phyloP scores from a whole-genome alignment of 2,113 vertebrate genomes.

The Myotis lucifugus region DNA sequence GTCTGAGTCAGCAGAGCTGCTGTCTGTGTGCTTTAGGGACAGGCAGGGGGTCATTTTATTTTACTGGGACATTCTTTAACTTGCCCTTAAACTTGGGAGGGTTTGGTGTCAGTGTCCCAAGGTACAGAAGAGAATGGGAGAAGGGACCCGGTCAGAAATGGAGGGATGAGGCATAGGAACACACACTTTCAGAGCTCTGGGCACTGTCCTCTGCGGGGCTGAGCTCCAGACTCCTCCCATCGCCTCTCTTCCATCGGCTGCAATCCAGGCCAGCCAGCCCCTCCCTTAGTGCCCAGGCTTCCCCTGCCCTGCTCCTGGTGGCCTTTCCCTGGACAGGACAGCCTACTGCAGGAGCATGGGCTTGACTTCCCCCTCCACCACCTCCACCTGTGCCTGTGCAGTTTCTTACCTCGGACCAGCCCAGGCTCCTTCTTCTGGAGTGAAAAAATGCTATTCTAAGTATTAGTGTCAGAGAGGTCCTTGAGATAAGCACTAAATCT shows the following conservation, averaged over 20 bases:
- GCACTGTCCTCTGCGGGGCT: not conserved
- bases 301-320: not conserved
- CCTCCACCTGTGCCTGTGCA: not conserved
- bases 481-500: not conserved
- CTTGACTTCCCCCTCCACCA: too few species aligned
- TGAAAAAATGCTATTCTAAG: not conserved
- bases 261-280: not conserved
- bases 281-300: not conserved
- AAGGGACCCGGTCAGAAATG: not conserved
- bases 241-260: not conserved
- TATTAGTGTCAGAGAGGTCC: fast-evolving
- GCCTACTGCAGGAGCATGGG: not conserved
- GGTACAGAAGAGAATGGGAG: not conserved
- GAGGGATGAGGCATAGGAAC: not conserved
- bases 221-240: not conserved
- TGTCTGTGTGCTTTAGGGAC: not conserved
- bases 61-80: not conserved
- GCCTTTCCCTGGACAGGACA: not conserved
- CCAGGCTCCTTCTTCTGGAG: fast-evolving
- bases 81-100: not conserved
- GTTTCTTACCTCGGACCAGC: not conserved
- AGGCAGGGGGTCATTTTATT: not conserved
- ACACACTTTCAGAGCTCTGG: too few species aligned
- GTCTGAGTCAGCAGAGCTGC: too few species aligned
- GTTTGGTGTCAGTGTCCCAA: not conserved